Evolutionary conservation across 2,888 invertebrate genomes (phyloP), one percentile per base, ranked within the genome.

Genomic region (Aphidoletes aphidimyza): DNA sequence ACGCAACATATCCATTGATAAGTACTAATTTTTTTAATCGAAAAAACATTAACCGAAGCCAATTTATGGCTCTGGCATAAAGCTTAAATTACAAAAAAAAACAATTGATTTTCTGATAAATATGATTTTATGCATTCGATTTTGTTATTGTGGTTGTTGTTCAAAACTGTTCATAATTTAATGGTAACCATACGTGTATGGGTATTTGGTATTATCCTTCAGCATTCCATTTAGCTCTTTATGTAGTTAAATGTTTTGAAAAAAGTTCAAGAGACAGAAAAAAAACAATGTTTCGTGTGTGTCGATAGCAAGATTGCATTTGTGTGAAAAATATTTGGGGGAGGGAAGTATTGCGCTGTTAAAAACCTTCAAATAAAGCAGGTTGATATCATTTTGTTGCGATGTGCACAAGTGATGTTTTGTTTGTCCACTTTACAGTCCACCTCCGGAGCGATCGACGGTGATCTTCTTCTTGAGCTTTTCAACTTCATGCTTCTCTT

Each of bases 391-490:
- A 26, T 19, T 34, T 17, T 36, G 36, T 19, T 78, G 3, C n/a
- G 22, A 59, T 59, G 30, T 59, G 26, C 49, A 59, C 26, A 26
- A 6, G 22, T 22, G n/a, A n/a, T n/a, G 54, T 47, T 47, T 6
- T 47, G 47, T 47, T 47, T 8, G 49, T 14, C 47, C 54, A 8
- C 1, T 88, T 92, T 96, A 98, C 87, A 98, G 91, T 87, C 98
- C 98, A 87, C 98, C 98, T 30, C 98, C 98, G 87, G 98, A 98
- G 88, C 98, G 93, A 89, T 98, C 98, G 0, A 98, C 97, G 47
- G 94, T 93, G 89, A 97, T 96, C 90, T 95, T 94, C 89, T 93
- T 93, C 90, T 94, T 95, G 78, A 95, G 91, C 86, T 91, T 91
- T 87, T 95, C 94, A 87, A 93, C 93, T 88, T 96, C 95, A 86